phyloP scores from a whole-genome alignment of 2,888 invertebrate species.

The Linyphia triangularis region DNA sequence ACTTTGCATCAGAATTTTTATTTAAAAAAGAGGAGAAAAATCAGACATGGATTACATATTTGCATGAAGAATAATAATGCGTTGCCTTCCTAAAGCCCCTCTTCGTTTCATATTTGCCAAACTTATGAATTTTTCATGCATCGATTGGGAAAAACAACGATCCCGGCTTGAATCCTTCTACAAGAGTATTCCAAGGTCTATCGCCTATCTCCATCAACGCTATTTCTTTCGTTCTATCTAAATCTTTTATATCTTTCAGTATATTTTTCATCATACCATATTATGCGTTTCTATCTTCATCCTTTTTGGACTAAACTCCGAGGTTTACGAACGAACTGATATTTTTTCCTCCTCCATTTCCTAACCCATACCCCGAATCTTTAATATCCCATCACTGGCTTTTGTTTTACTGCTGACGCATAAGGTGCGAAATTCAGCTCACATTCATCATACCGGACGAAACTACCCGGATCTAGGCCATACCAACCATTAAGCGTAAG shows the following conservation, averaged over 20 bases:
- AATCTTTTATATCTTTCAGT: too few species aligned
- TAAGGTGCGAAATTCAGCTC: constrained; percentile 33
- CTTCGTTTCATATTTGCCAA: constrained; percentile 67
- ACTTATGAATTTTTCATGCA: constrained; percentile 71
- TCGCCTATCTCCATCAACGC: not conserved
- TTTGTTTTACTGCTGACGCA: constrained; percentile 12
- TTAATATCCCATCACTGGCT: too few species aligned
- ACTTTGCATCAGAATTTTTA: not conserved
- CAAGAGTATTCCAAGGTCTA: not conserved
- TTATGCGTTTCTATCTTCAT: too few species aligned
- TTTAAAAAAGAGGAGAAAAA: not conserved
- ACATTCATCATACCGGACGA: constrained; percentile 8
- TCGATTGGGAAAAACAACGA: constrained; percentile 39
- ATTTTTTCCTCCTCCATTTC: too few species aligned
- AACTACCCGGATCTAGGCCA: constrained; percentile 44
- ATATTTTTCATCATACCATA: too few species aligned
- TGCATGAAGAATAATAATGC: constrained; percentile 46
- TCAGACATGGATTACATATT: constrained; percentile 31
- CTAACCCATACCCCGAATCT: too few species aligned
- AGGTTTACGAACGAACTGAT: too few species aligned
- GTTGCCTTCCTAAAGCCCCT: constrained; percentile 25
- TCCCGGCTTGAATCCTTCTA: constrained; percentile 36
- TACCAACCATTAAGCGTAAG: constrained; percentile 54
- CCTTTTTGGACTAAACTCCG: too few species aligned
- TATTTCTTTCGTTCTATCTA: not conserved